A percentile compares a stretch with the other conserved stretches of the same genome.
Evolutionary conservation across 2,113 vertebrate genomes (phyloP).

Genomic region (Neotoma lepida): DNA sequence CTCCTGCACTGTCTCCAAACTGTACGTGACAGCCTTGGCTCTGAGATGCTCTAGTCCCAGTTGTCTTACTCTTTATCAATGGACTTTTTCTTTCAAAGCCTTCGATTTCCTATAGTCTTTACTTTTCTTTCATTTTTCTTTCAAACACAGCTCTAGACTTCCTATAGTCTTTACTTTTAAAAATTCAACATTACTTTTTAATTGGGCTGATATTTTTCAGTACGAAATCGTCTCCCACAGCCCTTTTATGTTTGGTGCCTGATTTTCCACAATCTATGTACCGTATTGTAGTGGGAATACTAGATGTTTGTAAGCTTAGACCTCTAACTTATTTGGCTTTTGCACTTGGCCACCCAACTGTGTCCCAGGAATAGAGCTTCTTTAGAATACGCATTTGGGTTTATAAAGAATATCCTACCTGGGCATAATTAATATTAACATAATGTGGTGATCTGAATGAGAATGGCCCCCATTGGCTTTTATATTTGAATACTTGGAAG

Average conservation of each 20-base stretch:
- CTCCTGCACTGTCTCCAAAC: background rate
- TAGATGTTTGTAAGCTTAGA: background rate
- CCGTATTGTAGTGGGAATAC: background rate
- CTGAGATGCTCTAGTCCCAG: background rate
- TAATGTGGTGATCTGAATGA: background rate
- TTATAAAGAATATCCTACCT: background rate
- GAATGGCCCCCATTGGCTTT: background rate
- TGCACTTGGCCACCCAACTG: too few species aligned
- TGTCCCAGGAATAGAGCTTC: background rate
- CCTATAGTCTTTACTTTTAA: background rate
- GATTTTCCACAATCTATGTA: background rate
- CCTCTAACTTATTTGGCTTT: background rate
- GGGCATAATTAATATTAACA: background rate
- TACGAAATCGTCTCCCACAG: background rate
- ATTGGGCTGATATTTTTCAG: background rate
- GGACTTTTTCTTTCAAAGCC: background rate
- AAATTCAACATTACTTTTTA: background rate
- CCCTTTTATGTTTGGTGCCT: background rate
- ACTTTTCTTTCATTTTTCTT: background rate
- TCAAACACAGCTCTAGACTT: background rate
- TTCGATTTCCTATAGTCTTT: too few species aligned
- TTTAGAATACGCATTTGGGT: background rate
- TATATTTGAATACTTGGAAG: background rate
- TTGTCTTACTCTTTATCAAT: background rate
- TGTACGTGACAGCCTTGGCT: background rate